phyloP scores from a whole-genome alignment of 2,113 vertebrate species.

The Heteronetta atricapilla region DNA sequence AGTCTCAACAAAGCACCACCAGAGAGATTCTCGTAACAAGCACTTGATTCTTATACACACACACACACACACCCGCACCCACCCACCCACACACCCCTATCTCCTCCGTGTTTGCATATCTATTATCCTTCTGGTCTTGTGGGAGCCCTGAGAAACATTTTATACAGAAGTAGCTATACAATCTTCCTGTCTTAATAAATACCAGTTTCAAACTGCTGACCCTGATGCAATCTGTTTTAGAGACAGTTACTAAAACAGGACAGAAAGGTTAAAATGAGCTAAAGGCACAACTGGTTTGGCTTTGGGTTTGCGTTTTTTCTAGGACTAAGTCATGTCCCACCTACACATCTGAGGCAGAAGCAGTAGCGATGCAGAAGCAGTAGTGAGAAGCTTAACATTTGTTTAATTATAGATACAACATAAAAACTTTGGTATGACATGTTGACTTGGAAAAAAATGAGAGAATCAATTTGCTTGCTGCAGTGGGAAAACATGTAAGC shows the following conservation, averaged over 20 bases:
- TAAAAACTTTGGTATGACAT: neutral
- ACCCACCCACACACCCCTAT: neutral
- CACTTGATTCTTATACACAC: neutral
- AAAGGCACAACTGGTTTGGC: neutral
- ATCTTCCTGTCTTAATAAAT: neutral
- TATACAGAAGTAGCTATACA: neutral
- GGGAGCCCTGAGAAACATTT: neutral
- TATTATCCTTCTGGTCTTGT: neutral
- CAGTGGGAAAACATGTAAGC: neutral
- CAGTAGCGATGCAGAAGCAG: neutral
- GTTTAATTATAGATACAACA: neutral
- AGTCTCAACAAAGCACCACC: neutral
- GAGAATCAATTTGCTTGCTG: neutral
- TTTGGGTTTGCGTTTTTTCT: neutral
- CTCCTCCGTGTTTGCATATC: neutral
- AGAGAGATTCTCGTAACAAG: neutral
- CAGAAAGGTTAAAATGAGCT: conserved; percentile 2
- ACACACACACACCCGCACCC: no score
- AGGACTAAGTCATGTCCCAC: neutral
- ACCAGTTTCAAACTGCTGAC: neutral
- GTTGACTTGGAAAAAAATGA: neutral
- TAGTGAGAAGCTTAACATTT: neutral
- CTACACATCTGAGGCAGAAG: neutral
- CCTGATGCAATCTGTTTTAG: neutral
- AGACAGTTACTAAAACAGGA: neutral